phyloP scores from a whole-genome alignment of 2,113 vertebrate species.

The Chionomys nivalis region DNA sequence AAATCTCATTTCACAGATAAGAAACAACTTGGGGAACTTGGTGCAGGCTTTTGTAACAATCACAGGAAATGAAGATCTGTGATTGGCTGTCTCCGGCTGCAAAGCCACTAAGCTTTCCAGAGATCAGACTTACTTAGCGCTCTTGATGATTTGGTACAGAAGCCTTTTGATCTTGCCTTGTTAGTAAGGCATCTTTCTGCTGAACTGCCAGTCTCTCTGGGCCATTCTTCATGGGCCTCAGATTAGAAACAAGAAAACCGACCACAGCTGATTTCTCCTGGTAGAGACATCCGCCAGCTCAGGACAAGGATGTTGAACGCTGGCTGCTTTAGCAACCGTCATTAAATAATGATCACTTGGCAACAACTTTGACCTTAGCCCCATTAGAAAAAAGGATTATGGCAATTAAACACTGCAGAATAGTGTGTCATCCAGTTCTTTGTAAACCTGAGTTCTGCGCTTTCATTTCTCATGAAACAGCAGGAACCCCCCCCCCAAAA shows the following conservation, averaged over 20 bases:
- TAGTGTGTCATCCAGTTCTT: neutral
- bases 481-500: neutral
- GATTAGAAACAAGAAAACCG: constrained; percentile 38
- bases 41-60: neutral
- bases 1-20: constrained; percentile 20
- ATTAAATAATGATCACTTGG: constrained; percentile 36
- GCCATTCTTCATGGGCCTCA: neutral
- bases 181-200: constrained; percentile 32
- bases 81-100: neutral
- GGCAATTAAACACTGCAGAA: constrained; percentile 21
- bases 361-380: constrained; percentile 44
- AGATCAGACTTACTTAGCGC: neutral
- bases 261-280: constrained; percentile 24
- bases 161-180: neutral
- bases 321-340: neutral
- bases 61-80: neutral
- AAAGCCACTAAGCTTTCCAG: neutral
- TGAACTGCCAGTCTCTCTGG: constrained; percentile 13
- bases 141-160: neutral
- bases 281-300: neutral
- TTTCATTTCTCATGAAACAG: constrained; percentile 33
- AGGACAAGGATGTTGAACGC: neutral
- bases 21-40: neutral
- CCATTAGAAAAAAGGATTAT: neutral
- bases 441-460: neutral